Evolutionary conservation across 2,888 invertebrate species (phyloP), one percentile per base, ranked within the genome.

Genomic region (Apocheima hispidaria): DNA sequence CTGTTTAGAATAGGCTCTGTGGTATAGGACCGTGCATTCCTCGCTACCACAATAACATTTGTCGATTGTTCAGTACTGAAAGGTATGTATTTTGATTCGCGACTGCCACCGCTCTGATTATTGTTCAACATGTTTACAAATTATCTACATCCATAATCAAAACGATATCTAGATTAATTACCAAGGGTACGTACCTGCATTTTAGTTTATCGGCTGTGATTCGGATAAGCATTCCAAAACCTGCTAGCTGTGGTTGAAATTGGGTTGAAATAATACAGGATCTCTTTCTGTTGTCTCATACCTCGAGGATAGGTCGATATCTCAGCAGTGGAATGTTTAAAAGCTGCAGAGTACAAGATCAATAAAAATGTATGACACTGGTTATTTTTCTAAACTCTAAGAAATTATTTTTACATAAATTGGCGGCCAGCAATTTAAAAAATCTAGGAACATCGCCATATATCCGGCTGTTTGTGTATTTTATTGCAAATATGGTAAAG

Each of bases 91-190:
- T 86, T 83, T 84, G 83, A 84, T 81, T 82, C 71, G 81, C 70
- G 65, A 68, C 79, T 72, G 75, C 76, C 65, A 67, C 70, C 74
- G 75, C 71, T 79, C 79, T 84, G 79, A 82, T 79, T 72, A 75
- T 75, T 86, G 82, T 82, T 74, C 67, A 60, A 65, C 70, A 69
- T 91, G 90, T 91, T 92, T 91, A 88, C 84, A 85, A 90, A 91
- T 90, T 90, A 90, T 88, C 88, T 77, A 69, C 69, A 63, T 69
- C 65, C 66, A 81, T 84, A 82, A 88, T 88, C 88, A 79, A 84
- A 70, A 81, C 82, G 83, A 85, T 89, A 87, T 86, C 83, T 74
- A 65, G 64, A 69, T 78, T 77, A 73, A 73, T 73, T 67, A 63
- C 64, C 65, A 54, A 43, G 23, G 30, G 71, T 75, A 46, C 23